A percentile compares a stretch with the other conserved stretches of the same genome.
Conservation (phyloP, 2,113 vertebrate species). For the Sminthopsis crassicaudata region DNA sequence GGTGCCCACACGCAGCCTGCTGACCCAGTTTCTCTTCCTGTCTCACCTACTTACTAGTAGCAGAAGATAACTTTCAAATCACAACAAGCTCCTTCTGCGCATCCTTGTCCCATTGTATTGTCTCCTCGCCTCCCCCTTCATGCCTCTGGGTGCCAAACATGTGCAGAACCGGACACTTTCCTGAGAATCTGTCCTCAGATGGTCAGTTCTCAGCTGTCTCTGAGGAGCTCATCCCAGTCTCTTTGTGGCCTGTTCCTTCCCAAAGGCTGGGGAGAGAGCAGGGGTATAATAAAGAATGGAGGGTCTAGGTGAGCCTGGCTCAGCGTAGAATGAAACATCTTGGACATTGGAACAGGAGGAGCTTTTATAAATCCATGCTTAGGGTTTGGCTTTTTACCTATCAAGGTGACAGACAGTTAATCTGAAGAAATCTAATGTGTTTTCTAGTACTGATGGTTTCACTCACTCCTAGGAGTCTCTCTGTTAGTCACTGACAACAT, state of each 20-base stretch:
- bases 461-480: neutral
- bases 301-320: neutral
- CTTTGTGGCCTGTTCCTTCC: neutral
- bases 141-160: neutral
- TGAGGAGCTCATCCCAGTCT: neutral
- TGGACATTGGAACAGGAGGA: neutral
- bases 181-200: neutral
- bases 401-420: neutral
- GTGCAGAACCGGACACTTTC: neutral
- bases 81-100: neutral
- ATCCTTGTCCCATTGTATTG: neutral
- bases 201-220: neutral
- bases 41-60: neutral
- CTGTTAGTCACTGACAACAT: neutral
- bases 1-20: neutral
- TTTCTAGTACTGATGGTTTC: neutral
- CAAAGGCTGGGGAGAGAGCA: neutral
- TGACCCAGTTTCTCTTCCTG: neutral
- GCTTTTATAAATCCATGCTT: neutral
- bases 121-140: neutral
- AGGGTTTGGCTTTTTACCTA: neutral
- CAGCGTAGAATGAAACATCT: neutral
- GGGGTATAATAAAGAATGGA: neutral
- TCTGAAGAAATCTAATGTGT: neutral
- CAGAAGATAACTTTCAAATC: neutral